Conservation (phyloP, 2,113 vertebrate species). For the Chaenocephalus aceratus region DNA sequence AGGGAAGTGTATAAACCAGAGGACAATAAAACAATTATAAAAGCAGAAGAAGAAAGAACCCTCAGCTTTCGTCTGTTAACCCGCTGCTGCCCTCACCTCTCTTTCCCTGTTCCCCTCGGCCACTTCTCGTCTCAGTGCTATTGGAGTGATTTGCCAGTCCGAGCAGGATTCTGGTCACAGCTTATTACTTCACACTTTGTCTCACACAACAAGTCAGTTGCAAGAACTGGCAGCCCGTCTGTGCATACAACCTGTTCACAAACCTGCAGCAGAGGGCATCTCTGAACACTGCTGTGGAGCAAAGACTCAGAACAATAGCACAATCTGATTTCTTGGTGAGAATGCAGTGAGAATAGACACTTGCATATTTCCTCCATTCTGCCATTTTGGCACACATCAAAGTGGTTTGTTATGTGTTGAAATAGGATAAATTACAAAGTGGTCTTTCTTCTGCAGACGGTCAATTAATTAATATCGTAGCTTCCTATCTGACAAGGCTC, state of each 20-base stretch:
- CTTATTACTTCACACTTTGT: conserved; percentile 70
- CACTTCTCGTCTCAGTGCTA: conserved; percentile 7
- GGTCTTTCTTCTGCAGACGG: conserved; percentile 21
- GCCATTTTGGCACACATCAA: not conserved
- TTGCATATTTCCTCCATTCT: conserved; percentile 28
- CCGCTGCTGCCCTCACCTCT: conserved; percentile 24
- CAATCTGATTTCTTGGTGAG: conserved; percentile 38
- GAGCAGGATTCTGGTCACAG: conserved; percentile 55
- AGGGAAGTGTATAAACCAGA: not conserved
- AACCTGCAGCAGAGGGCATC: conserved; percentile 60
- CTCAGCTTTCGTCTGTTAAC: conserved; percentile 51
- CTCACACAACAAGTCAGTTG: conserved; percentile 63
- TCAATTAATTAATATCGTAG: conserved; percentile 18
- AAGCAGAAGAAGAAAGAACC: conserved; percentile 37
- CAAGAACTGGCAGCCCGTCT: conserved; percentile 65
- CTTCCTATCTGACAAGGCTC: not conserved
- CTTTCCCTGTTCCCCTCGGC: conserved; percentile 1
- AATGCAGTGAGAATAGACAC: conserved; percentile 23
- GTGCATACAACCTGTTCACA: conserved; percentile 63
- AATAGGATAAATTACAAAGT: conserved; percentile 19
- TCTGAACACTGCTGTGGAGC: conserved; percentile 18
- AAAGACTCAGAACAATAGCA: conserved; percentile 23
- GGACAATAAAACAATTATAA: conserved; percentile 27
- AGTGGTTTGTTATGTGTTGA: not conserved
- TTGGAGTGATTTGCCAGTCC: conserved; percentile 48